phyloP scores from a whole-genome alignment of 1,140 invertebrate species.

The Drosophila asahinai region DNA sequence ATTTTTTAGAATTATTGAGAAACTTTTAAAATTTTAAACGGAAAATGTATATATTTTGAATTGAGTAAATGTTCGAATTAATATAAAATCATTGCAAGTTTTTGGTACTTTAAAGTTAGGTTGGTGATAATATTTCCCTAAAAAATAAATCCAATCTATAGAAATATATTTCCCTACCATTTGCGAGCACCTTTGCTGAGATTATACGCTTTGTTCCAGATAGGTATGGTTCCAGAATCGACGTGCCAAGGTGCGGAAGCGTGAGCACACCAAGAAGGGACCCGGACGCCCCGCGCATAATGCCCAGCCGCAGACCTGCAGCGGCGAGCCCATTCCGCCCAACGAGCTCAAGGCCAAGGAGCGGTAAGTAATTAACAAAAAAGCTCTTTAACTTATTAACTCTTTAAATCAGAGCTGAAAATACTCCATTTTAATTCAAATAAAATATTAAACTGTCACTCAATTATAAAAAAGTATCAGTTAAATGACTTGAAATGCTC shows the following conservation, averaged over 20 bases:
- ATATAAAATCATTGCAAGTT: too few relatives aligned
- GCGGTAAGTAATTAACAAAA: constrained; percentile 85
- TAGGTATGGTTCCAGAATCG: constrained; percentile 99
- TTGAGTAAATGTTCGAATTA: too few relatives aligned
- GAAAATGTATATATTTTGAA: too few relatives aligned
- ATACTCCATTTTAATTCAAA: neutral
- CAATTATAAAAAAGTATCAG: neutral
- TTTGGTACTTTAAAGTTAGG: too few relatives aligned
- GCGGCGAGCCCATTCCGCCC: constrained; percentile 97
- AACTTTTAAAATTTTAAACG: too few relatives aligned
- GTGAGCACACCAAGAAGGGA: constrained; percentile 99
- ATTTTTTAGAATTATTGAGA: neutral
- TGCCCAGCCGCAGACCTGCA: constrained; percentile 98
- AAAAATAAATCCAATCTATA: too few relatives aligned
- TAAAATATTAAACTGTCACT: neutral
- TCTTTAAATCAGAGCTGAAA: neutral
- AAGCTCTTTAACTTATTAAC: too few relatives aligned
- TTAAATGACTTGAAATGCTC: neutral
- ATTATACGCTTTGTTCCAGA: constrained; percentile 85
- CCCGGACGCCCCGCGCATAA: constrained; percentile 99
- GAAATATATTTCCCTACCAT: neutral
- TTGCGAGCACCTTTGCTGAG: constrained; percentile 73
- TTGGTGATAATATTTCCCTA: too few relatives aligned
- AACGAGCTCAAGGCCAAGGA: constrained; percentile 97
- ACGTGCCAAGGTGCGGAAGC: constrained; percentile 99